Base-by-base conservation (phyloP, 2,113 vertebrate genomes). In the Rhinogobius similis region DNA sequence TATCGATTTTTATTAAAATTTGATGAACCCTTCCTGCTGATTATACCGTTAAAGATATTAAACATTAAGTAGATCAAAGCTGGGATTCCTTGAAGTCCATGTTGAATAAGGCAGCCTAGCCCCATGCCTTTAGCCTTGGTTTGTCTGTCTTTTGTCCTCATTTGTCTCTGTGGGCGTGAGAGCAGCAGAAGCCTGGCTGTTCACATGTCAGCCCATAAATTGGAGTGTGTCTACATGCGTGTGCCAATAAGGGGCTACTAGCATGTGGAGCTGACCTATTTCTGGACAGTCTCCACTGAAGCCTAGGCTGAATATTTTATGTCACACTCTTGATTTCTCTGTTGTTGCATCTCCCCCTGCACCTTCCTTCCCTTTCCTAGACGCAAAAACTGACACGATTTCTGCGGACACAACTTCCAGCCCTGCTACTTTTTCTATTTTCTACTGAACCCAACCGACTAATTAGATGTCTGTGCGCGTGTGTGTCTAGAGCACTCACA, bases 291-390 rank as follows among this genome's bases (percentile, higher is more conserved):
- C 83, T 89, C 76, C 74, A 85, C 82, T 79, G 81, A 84, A 84
- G 81, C 82, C 77, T 65, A 7, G 53, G 66, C 72, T 90, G 79
- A 91, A 91, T 91, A 88, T 91, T 90, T 91, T 73, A 91, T 89
- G 88, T 87, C 82, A 81, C 85, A 81, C 86, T 87, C 81, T 29
- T 83, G 82, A 91, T 86, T 86, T 85, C 69, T 86, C 77, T 78
- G 77, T 55, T 80, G 82, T 85, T 86, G 78, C 79, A 65, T 77
- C 78, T 75, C 70, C 29, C 29, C 46, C 44, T 62, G 72, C 74
- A 32, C 64, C 50, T 53, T 24, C 20, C 21, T 55, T 58, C 59
- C 59, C 46, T 70, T 72, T 62, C 14, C n/a, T 43, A 52, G 74
- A 78, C 66, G 32, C 43, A 39, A 68, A 41, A 67, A 53, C 67